Percentiles rank a stretch among this genome's conserved stretches.
Conservation (phyloP, 2,797 vertebrate genomes). For the Macropodus opercularis region DNA sequence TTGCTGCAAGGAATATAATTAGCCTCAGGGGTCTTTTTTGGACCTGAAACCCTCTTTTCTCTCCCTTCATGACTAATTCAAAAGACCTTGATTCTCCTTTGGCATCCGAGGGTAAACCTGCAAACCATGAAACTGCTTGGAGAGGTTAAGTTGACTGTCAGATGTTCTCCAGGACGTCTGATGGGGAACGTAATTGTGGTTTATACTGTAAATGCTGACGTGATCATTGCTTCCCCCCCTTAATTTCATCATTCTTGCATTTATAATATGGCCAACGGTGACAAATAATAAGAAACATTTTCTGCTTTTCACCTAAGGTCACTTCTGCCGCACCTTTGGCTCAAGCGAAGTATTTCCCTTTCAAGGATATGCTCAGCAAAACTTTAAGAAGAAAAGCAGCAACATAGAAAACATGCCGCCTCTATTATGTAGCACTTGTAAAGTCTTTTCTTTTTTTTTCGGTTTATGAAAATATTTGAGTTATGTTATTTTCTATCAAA, state of each 20-base stretch:
- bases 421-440: constrained; percentile 13
- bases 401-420: neutral
- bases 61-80: constrained; percentile 76
- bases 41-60: constrained; percentile 61
- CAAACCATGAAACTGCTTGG: constrained; percentile 36
- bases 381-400: neutral
- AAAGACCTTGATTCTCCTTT: constrained; percentile 67
- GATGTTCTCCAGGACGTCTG: constrained; percentile 27
- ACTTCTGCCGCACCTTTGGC: neutral
- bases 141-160: constrained; percentile 27
- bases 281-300: constrained; percentile 1
- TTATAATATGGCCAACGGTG: neutral
- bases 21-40: constrained; percentile 75
- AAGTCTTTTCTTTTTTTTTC: constrained; percentile 4
- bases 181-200: constrained; percentile 17
- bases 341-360: neutral
- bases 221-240: constrained; percentile 16
- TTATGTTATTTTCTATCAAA: constrained; percentile 57
- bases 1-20: constrained; percentile 77
- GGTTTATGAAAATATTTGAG: constrained; percentile 50
- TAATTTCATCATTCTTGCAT: neutral
- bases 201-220: constrained; percentile 25
- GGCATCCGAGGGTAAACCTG: constrained; percentile 53
- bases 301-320: constrained; percentile 3
- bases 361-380: constrained; percentile 15